These are phyloP conservation scores for Apteryx mantelli DNA, from an alignment of 2,113 vertebrate species.

Conservation along the genomic window DNA sequence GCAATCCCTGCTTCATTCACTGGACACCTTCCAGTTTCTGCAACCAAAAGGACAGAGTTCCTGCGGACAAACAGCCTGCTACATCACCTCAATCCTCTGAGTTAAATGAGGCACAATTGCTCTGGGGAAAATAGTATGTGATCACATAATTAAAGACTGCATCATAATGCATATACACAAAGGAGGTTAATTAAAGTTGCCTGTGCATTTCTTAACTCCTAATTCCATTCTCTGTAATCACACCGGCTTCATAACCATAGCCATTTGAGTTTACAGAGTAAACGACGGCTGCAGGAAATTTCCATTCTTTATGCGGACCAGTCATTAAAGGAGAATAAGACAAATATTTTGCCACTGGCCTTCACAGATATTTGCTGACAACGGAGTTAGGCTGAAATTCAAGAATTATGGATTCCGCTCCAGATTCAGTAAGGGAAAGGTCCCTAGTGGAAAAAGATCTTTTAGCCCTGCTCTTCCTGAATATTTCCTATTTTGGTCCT, in stretches of 20 bases:
- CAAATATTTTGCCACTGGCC: neutral
- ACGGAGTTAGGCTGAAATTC: neutral
- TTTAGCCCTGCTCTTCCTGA: neutral
- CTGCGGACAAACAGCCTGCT: conserved; percentile 27
- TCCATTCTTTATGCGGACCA: conserved; percentile 10
- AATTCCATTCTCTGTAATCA: conserved; percentile 65
- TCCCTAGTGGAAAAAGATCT: neutral
- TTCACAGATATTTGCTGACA: neutral
- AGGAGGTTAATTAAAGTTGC: conserved; percentile 68
- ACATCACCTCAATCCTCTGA: conserved; percentile 7
- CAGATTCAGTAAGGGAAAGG: neutral
- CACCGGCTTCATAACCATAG: conserved; percentile 18
- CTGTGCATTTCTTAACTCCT: conserved; percentile 59
- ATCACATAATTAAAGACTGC: conserved; percentile 68
- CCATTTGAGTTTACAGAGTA: conserved; percentile 37
- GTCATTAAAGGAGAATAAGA: neutral
- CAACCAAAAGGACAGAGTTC: neutral
- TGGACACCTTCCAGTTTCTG: neutral
- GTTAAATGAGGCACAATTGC: conserved; percentile 38
- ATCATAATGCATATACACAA: conserved; percentile 56
- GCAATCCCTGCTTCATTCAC: neutral
- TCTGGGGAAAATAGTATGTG: conserved; percentile 41
- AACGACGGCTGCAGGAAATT: conserved; percentile 33
- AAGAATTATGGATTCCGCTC: neutral
- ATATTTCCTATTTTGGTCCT: neutral